Base-by-base conservation (phyloP, 2,888 invertebrate genomes). In the Dryobotodes eremita region DNA sequence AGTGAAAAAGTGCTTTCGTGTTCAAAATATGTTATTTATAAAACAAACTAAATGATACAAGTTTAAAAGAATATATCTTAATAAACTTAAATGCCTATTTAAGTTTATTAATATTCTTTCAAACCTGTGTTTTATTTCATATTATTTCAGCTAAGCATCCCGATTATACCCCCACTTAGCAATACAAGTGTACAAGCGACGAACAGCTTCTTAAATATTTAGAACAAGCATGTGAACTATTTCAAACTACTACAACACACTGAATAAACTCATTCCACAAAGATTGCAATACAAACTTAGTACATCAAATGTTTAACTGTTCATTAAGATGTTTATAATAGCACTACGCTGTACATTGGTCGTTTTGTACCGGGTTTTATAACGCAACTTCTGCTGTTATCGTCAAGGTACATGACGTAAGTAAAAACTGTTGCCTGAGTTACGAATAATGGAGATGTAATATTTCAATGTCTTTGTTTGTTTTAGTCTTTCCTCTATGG, bases 261-360 rank as follows among this genome's bases (percentile, higher is more conserved):
- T 76, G 71, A 82, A 88, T 83, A 86, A 88, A 89, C 80, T 79
- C 82, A 80, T 89, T 75, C 64, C 71, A 76, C 75, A 80, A 83
- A 82, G 83, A 84, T 90, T 88, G 87, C 88, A 89, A 90, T 92
- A 91, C 90, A 92, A 93, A 93, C 92, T 92, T 91, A 71, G 75
- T 79, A 81, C 90, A 91, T 92, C 82, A 92, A 90, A 86, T 88
- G 89, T 85, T 91, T 91, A 88, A 92, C 86, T 87, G 89, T 90
- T 91, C 89, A 92, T 93, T 89, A 91, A 88, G 85, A 80, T 82
- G 80, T 87, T 82, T 78, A 79, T 80, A 81, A 83, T 82, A 84
- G 76, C 11, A 66, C 83, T 90, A 86, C 86, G 46, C 48, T 65
- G 77, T 90, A 85, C 86, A 89, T 85, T 83, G 80, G 82, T 85